Conservation (phyloP, 2,113 vertebrate genomes). For the Lepus americanus region DNA sequence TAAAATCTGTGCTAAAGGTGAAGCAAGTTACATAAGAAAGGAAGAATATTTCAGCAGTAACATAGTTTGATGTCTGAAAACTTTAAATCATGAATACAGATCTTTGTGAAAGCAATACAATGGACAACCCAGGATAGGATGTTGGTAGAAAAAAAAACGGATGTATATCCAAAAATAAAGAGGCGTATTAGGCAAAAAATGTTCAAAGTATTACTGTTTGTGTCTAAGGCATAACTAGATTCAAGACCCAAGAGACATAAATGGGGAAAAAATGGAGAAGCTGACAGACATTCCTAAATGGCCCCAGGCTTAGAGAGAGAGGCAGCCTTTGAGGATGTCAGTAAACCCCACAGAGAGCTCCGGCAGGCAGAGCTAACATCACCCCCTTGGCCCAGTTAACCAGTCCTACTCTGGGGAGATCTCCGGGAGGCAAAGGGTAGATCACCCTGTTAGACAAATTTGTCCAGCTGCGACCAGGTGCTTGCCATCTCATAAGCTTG, state of each 20-base stretch:
- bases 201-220: conserved; percentile 58
- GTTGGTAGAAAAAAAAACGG: neutral
- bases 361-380: conserved; percentile 19
- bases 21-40: conserved; percentile 7
- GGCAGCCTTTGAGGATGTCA: conserved; percentile 73
- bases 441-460: neutral
- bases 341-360: conserved; percentile 5
- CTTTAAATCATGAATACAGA: conserved; percentile 38
- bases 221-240: conserved; percentile 63
- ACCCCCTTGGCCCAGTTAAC: conserved; percentile 61
- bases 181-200: conserved; percentile 39
- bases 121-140: neutral
- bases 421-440: neutral
- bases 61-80: conserved; percentile 10
- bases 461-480: neutral
- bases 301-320: conserved; percentile 55
- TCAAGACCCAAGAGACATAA: conserved; percentile 49
- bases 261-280: neutral
- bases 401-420: neutral
- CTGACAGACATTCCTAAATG: conserved; percentile 69
- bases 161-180: conserved; percentile 36
- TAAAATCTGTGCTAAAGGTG: neutral
- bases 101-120: conserved; percentile 65
- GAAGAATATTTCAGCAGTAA: neutral
- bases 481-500: neutral